Conservation (phyloP, 2,888 invertebrate species). For the Agonum fuliginosum region DNA sequence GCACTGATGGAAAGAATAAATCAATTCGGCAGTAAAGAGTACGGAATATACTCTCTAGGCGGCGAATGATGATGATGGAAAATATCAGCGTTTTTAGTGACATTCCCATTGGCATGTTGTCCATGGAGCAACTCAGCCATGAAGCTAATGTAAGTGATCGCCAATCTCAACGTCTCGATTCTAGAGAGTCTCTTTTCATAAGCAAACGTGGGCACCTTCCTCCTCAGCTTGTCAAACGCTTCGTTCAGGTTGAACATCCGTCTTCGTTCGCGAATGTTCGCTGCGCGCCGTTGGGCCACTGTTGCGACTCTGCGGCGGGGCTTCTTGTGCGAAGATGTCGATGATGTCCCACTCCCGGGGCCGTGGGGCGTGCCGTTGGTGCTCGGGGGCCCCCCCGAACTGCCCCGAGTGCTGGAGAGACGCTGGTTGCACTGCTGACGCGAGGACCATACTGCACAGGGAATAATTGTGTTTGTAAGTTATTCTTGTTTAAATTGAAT, state of each 20-base stretch:
- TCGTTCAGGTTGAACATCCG: slow-evolving; percentile 97
- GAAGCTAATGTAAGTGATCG: slow-evolving; percentile 97
- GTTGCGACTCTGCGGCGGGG: slow-evolving; percentile 91
- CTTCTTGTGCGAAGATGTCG: slow-evolving; percentile 77
- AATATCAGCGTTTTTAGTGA: slow-evolving; percentile 69
- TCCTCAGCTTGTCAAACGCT: slow-evolving; percentile 93
- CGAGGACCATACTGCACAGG: slow-evolving; percentile 63
- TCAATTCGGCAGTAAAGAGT: slow-evolving; percentile 62
- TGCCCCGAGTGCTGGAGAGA: slow-evolving; percentile 66
- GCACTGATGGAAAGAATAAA: too few relatives aligned
- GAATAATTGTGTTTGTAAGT: neutral
- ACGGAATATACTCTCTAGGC: slow-evolving; percentile 73
- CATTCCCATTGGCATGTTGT: slow-evolving; percentile 69
- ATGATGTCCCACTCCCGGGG: slow-evolving; percentile 60
- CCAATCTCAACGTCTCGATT: slow-evolving; percentile 94
- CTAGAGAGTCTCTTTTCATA: slow-evolving; percentile 96
- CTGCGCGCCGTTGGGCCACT: slow-evolving; percentile 91
- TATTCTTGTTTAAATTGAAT: neutral
- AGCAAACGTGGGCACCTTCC: slow-evolving; percentile 96
- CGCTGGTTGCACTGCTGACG: slow-evolving; percentile 66
- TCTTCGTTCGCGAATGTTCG: slow-evolving; percentile 93
- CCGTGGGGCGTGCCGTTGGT: slow-evolving; percentile 72
- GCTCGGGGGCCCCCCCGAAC: slow-evolving; percentile 66
- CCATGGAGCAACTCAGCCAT: slow-evolving; percentile 93
- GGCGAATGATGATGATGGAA: slow-evolving; percentile 64